Evolutionary conservation across 2,797 vertebrate genomes (phyloP).

Genomic region (Limnodromus scolopaceus): DNA sequence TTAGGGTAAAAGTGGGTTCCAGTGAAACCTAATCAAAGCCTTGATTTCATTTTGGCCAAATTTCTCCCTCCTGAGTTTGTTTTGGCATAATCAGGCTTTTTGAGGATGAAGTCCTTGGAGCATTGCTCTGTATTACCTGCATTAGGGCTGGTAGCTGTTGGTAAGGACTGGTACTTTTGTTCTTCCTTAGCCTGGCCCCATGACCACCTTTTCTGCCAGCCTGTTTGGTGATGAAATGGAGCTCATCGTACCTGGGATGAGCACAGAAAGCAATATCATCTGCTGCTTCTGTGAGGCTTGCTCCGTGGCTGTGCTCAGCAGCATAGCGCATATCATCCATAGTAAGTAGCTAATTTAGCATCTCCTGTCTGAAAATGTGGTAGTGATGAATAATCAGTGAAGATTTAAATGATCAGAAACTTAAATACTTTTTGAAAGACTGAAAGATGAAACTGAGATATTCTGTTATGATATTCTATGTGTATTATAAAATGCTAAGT

Average conservation of each 20-base stretch:
- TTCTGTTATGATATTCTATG: neutral
- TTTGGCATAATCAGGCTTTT: neutral
- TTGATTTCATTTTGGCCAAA: neutral
- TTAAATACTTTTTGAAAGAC: neutral
- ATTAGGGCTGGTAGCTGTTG: neutral
- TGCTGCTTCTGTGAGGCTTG: neutral
- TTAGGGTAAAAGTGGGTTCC: neutral
- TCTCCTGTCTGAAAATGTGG: neutral
- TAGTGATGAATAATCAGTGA: slow-evolving; percentile 33
- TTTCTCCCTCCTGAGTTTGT: neutral
- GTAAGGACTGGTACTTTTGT: neutral
- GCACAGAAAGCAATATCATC: neutral
- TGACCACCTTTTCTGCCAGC: neutral
- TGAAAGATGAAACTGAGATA: neutral
- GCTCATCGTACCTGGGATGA: neutral
- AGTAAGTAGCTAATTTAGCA: slow-evolving; percentile 45
- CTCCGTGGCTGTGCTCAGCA: neutral
- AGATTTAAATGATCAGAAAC: slow-evolving; percentile 14
- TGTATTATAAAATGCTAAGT: neutral
- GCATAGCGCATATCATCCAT: slow-evolving; percentile 32
- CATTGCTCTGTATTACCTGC: neutral
- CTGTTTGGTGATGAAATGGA: neutral
- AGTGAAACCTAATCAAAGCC: neutral
- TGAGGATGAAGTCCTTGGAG: neutral
- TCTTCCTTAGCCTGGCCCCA: neutral